These are phyloP conservation scores for Drosophila takahashii DNA, from an alignment of 1,140 invertebrate species.

Conservation along the genomic window DNA sequence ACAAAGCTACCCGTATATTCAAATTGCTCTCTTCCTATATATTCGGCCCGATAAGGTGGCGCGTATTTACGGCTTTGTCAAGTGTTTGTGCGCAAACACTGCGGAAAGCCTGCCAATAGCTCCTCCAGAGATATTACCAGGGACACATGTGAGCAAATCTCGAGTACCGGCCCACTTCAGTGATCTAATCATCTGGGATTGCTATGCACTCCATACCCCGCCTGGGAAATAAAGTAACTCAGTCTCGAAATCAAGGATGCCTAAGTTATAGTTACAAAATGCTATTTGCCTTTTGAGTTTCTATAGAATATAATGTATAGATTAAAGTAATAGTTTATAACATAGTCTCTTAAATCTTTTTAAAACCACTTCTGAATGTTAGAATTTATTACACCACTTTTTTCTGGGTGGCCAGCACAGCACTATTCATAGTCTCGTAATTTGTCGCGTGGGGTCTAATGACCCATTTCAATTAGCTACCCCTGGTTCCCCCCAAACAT, in stretches of 20 bases:
- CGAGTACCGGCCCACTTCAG: slow-evolving; percentile 7
- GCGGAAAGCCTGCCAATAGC: slow-evolving; percentile 16
- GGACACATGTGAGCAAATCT: slow-evolving; percentile 19
- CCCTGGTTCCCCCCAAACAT: slow-evolving; percentile 11
- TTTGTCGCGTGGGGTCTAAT: slow-evolving; percentile 40
- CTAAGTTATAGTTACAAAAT: not conserved
- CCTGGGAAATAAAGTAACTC: not conserved
- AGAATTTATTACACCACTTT: not conserved
- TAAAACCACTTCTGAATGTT: too few species aligned
- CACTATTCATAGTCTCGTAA: slow-evolving; percentile 6
- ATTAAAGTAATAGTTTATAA: not conserved
- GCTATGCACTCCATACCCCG: not conserved
- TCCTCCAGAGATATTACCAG: slow-evolving; percentile 38
- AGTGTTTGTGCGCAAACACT: slow-evolving; percentile 38
- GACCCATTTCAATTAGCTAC: slow-evolving; percentile 38
- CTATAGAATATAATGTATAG: too few species aligned
- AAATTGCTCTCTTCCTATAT: slow-evolving; percentile 50
- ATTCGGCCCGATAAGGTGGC: slow-evolving; percentile 25
- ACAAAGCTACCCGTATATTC: slow-evolving; percentile 29
- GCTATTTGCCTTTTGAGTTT: too few species aligned
- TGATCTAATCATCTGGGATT: slow-evolving; percentile 29
- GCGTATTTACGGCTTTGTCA: slow-evolving; percentile 22
- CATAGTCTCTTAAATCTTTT: not conserved
- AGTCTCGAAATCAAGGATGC: not conserved
- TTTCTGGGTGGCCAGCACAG: not conserved